A percentile compares a stretch with the other conserved stretches of the same genome.
Conservation (phyloP, 2,888 invertebrate genomes). For the Teinopalpus imperialis region DNA sequence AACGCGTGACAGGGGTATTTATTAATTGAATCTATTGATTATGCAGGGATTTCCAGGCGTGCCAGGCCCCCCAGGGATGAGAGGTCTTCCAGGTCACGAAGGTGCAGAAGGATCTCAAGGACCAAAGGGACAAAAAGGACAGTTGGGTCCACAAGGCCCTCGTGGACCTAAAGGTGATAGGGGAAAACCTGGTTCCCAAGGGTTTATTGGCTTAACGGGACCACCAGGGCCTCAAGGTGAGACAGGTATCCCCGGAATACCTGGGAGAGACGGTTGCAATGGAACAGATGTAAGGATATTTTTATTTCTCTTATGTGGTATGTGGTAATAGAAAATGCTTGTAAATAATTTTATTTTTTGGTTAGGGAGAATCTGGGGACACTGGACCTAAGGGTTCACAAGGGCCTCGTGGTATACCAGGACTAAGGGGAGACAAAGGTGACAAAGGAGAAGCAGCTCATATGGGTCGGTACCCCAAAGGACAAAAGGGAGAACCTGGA, state of each 20-base stretch:
- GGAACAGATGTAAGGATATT: conserved; percentile 91
- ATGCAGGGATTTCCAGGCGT: conserved; percentile 87
- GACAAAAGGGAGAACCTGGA: conserved; percentile 93
- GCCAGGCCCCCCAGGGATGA: conserved; percentile 87
- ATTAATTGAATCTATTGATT: no score
- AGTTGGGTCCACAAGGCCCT: conserved; percentile 90
- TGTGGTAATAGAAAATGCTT: background rate
- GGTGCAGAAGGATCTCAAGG: conserved; percentile 93
- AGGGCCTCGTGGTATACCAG: conserved; percentile 90
- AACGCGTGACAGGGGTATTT: no score
- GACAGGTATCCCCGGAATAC: conserved; percentile 87
- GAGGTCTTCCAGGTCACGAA: conserved; percentile 90
- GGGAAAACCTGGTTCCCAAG: conserved; percentile 93
- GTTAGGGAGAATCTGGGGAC: conserved; percentile 87
- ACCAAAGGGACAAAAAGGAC: conserved; percentile 94
- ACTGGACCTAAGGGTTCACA: conserved; percentile 86
- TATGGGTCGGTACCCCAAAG: conserved; percentile 86
- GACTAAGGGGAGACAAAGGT: conserved; percentile 85
- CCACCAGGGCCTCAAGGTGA: conserved; percentile 86
- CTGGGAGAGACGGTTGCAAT: conserved; percentile 97
- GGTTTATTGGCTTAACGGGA: conserved; percentile 84
- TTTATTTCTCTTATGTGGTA: background rate
- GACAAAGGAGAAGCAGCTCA: conserved; percentile 91
- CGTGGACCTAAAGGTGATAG: conserved; percentile 92
- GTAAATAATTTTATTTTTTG: conserved; percentile 6